Evolutionary conservation across 2,888 invertebrate genomes (phyloP).

Genomic region (Sarcophaga caerulescens): DNA sequence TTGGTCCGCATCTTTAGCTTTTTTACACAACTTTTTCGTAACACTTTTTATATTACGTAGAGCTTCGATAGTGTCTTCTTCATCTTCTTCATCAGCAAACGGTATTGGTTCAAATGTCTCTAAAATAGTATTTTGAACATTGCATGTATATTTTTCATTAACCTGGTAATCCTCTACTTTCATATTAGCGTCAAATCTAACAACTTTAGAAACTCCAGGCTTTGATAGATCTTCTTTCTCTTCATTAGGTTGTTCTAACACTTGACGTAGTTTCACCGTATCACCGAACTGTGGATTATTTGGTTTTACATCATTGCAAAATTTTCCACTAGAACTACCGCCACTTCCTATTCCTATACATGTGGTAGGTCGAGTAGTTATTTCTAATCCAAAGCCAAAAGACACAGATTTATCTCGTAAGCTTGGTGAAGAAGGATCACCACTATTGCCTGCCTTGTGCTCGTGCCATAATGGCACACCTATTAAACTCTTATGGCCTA

Average conservation of each 20-base stretch:
- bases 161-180: constrained; percentile 79
- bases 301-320: constrained; percentile 70
- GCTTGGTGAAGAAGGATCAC: constrained; percentile 83
- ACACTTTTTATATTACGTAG: constrained; percentile 67
- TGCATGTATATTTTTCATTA: constrained; percentile 80
- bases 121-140: constrained; percentile 80
- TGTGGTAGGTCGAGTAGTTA: constrained; percentile 86
- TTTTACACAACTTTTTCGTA: constrained; percentile 69
- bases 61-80: constrained; percentile 72
- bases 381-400: constrained; percentile 88
- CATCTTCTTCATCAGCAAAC: constrained; percentile 79
- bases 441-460: constrained; percentile 82
- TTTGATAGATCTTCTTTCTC: constrained; percentile 72
- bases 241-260: constrained; percentile 70
- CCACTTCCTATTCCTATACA: constrained; percentile 82
- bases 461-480: constrained; percentile 87
- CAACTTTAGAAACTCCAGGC: constrained; percentile 81
- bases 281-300: constrained; percentile 69
- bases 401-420: constrained; percentile 89
- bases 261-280: constrained; percentile 72
- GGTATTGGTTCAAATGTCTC: constrained; percentile 81
- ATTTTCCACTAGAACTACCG: constrained; percentile 43
- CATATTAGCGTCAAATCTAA: constrained; percentile 80
- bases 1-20: constrained; percentile 69
- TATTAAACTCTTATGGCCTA: constrained; percentile 76